Evolutionary conservation across 2,888 invertebrate genomes (phyloP).

Genomic region (Limnephilus marmoratus): DNA sequence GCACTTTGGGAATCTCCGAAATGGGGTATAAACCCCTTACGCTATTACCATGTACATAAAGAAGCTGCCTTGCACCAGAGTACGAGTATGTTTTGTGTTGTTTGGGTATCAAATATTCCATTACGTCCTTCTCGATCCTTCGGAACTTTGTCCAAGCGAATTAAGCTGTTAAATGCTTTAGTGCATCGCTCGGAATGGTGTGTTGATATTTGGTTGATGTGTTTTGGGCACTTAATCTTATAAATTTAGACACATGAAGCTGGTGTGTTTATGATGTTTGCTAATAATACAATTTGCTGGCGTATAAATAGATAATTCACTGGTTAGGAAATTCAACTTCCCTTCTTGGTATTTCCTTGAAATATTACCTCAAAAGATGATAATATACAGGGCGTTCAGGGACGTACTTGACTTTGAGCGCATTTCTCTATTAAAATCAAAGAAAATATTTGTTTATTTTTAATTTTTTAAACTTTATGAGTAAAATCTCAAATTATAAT

Average conservation of each 20-base stretch:
- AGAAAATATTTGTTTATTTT: no score
- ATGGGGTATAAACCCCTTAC: slow-evolving; percentile 60
- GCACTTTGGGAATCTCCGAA: slow-evolving; percentile 63
- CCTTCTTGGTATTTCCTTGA: background rate
- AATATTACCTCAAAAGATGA: background rate
- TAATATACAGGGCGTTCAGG: background rate
- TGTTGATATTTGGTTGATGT: slow-evolving; percentile 11
- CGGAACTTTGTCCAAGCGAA: slow-evolving; percentile 30
- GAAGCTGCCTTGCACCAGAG: slow-evolving; percentile 48
- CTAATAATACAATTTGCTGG: background rate
- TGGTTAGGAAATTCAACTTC: background rate
- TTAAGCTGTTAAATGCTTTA: slow-evolving; percentile 26
- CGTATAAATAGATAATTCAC: background rate
- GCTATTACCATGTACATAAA: slow-evolving; percentile 63
- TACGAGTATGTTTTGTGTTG: slow-evolving; percentile 44
- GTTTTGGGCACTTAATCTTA: background rate
- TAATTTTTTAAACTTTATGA: no score
- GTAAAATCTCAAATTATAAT: no score
- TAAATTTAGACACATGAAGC: background rate
- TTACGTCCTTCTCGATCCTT: slow-evolving; percentile 52
- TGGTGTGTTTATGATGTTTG: background rate
- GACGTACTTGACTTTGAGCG: no score
- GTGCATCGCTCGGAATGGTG: slow-evolving; percentile 5
- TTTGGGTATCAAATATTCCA: slow-evolving; percentile 65
- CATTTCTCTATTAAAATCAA: no score